These are phyloP conservation scores for Aldabrachelys gigantea DNA, from an alignment of 2,113 vertebrate species.

Conservation along the genomic window DNA sequence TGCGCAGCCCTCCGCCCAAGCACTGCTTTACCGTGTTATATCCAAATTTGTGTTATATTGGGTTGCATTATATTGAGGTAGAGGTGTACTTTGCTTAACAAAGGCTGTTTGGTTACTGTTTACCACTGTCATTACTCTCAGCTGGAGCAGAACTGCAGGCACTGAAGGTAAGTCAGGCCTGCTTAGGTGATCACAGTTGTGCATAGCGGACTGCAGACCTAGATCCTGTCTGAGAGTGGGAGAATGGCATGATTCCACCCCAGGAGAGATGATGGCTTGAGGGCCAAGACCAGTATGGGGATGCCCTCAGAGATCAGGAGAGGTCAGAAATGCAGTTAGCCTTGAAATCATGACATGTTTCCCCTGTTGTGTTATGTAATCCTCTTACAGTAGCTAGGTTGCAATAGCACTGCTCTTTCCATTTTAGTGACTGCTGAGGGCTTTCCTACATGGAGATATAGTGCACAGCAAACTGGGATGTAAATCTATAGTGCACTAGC, in stretches of 20 bases:
- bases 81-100: not conserved
- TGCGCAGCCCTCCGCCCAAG: too few relatives aligned
- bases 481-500: too few relatives aligned
- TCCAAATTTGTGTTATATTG: too few relatives aligned
- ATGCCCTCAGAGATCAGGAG: not conserved
- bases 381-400: not conserved
- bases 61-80: too few relatives aligned
- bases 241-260: not conserved
- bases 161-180: not conserved
- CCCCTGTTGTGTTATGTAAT: not conserved
- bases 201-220: not conserved
- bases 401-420: not conserved
- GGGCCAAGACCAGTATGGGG: not conserved
- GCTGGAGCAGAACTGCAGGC: not conserved
- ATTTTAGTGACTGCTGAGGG: not conserved
- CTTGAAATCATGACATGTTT: not conserved
- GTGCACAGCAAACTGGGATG: too few relatives aligned
- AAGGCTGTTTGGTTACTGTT: not conserved
- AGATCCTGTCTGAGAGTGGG: not conserved
- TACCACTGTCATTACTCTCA: not conserved
- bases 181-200: not conserved
- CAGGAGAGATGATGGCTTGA: not conserved
- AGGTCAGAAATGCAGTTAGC: not conserved
- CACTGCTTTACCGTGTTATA: too few relatives aligned
- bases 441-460: too few relatives aligned